Percentiles rank a stretch among this genome's conserved stretches.
Conservation (phyloP, 2,113 vertebrate genomes). For the Xiphophorus hellerii region DNA sequence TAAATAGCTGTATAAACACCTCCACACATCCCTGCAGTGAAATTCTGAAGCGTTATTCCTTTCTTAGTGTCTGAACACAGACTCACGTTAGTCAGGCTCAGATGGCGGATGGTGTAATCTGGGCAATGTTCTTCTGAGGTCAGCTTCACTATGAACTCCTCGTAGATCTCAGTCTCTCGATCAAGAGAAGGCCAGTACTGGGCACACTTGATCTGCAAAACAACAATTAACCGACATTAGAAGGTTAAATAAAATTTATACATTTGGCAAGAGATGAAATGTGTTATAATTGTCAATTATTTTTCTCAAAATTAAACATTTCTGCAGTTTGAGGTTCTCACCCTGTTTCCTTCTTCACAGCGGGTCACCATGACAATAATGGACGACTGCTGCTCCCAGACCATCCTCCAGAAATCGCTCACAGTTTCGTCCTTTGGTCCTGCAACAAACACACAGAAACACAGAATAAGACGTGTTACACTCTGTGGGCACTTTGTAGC, state of each 20-base stretch:
- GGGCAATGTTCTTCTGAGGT: conserved; percentile 85
- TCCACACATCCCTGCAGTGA: background rate
- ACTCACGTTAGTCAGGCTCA: conserved; percentile 88
- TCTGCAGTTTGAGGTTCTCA: conserved; percentile 49
- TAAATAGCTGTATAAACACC: background rate
- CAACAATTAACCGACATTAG: conserved; percentile 6
- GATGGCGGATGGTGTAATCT: conserved; percentile 90
- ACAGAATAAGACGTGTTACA: background rate
- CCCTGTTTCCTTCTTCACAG: conserved; percentile 95
- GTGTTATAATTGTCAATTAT: background rate
- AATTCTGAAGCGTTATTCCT: background rate
- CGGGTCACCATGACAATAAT: conserved; percentile 98
- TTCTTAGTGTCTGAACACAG: background rate
- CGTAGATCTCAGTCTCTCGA: conserved; percentile 80
- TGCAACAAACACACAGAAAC: conserved; percentile 48
- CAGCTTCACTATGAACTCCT: conserved; percentile 88
- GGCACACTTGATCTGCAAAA: conserved; percentile 89
- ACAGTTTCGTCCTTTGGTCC: conserved; percentile 95
- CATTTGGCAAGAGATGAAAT: background rate
- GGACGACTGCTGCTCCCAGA: conserved; percentile 97
- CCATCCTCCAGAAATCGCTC: conserved; percentile 96
- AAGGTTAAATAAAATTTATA: background rate
- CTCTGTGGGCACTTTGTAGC: background rate
- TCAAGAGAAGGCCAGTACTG: conserved; percentile 92
- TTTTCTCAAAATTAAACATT: background rate